phyloP scores from a whole-genome alignment of 2,113 vertebrate species.

The Ondatra zibethicus region DNA sequence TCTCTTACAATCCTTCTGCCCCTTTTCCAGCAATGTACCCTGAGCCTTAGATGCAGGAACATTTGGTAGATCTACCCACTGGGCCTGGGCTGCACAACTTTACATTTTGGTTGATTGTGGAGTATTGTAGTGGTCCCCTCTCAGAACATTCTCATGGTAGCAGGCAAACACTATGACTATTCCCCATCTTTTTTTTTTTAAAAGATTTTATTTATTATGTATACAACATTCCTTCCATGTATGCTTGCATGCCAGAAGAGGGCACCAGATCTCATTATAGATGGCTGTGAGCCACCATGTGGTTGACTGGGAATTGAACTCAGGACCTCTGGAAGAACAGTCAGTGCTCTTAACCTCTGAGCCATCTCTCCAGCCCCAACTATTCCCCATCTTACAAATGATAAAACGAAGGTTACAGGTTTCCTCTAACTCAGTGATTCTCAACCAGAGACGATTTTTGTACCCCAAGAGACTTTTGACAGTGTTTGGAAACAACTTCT shows the following conservation, averaged over 20 bases:
- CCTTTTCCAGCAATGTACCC: neutral
- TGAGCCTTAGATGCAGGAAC: neutral
- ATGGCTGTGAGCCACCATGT: too few relatives aligned
- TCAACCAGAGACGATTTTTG: neutral
- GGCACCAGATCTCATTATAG: too few relatives aligned
- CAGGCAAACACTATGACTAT: neutral
- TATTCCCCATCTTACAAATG: neutral
- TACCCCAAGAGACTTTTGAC: neutral
- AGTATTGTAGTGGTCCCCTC: neutral
- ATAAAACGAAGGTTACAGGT: neutral
- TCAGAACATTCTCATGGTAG: neutral
- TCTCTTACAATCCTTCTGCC: neutral
- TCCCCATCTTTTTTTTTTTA: neutral
- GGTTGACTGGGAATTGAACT: too few relatives aligned
- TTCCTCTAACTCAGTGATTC: neutral
- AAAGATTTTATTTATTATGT: too few relatives aligned
- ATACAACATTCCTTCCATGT: too few relatives aligned
- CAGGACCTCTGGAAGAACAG: too few relatives aligned
- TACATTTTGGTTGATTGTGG: neutral
- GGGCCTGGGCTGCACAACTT: neutral
- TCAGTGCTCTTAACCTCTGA: too few relatives aligned
- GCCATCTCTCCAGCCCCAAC: too few relatives aligned
- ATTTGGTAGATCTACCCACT: neutral
- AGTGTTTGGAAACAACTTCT: neutral
- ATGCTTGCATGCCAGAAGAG: too few relatives aligned